Base-by-base conservation (phyloP, 2,888 invertebrate genomes). In the Nemotelus nigrinus region DNA sequence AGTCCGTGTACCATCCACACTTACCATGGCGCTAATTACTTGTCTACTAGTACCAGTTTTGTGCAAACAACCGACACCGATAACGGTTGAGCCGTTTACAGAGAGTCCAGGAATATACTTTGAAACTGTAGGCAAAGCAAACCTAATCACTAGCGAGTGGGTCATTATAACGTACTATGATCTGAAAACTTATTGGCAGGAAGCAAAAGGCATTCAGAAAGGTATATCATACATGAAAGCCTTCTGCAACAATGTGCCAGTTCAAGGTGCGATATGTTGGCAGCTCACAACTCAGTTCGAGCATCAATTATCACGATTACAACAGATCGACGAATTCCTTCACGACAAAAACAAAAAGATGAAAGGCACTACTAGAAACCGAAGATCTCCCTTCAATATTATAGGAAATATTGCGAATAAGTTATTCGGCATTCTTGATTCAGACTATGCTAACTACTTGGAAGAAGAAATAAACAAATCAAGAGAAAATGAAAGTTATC, bases 341-440 rank as follows among this genome's bases (percentile, higher is more conserved):
- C 25, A 25, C 25, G 25, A 25, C 25, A 25, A 25, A 25, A 25
- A 25, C 25, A 25, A 25, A 25, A 1, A 25, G 25, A 25, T 25
- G 25, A 25, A 25, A 25, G 25, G 25, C 25, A 25, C 25, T 25
- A 25, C 25, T 25, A 25, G 25, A 25, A 25, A 25, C 25, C 25
- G 25, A 25, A 25, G 25, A 65, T 44, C 45, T 8, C n/a, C 47
- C 5, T 4, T 65, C 3, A 65, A 65, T 10, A 7, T 63, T 25
- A 43, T 63, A 25, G 41, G 41, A 4, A 63, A 63, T 5, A 63
- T 63, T 5, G 63, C 63, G 39, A 63, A 63, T 63, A 63, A 63
- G 41, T 25, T 63, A 4, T 63, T 63, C 8, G 63, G 63, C 25
- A 43, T 63, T 63, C 43, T 63, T 25, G 63, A 45, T 65, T 44